Percentiles rank a stretch among this genome's conserved stretches.
phyloP scores from a whole-genome alignment of 2,888 invertebrate species.

The Geotrupes spiniger region DNA sequence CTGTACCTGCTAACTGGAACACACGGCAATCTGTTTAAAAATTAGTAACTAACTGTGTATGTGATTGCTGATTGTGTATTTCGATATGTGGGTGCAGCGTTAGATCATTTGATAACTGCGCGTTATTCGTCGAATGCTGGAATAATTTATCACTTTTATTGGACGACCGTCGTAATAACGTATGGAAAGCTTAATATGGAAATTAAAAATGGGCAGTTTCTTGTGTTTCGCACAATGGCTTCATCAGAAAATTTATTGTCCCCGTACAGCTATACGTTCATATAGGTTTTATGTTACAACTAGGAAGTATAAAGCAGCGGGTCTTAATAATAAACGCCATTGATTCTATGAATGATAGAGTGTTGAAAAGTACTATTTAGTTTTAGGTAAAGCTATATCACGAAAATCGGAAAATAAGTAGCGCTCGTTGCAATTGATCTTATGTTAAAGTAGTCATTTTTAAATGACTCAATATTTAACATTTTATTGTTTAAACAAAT shows the following conservation, averaged over 20 bases:
- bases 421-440: too few species aligned
- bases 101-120: conserved; percentile 26
- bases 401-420: too few species aligned
- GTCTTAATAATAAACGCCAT: too few species aligned
- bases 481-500: too few species aligned
- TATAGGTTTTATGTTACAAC: too few species aligned
- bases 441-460: too few species aligned
- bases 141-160: conserved; percentile 29
- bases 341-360: too few species aligned
- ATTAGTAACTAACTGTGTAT: conserved; percentile 27
- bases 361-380: too few species aligned
- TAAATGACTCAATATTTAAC: too few species aligned
- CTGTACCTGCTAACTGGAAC: conserved; percentile 37
- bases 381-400: too few species aligned
- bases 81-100: conserved; percentile 36
- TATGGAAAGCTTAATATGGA: conserved; percentile 1
- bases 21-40: conserved; percentile 29
- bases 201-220: background rate
- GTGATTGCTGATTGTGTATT: conserved; percentile 34
- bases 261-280: too few species aligned
- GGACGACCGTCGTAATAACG: background rate
- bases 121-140: conserved; percentile 30
- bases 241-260: conserved; percentile 2
- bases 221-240: background rate
- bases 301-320: too few species aligned